Evolutionary conservation across 2,888 invertebrate species (phyloP).

Genomic region (Hymenopus coronatus): DNA sequence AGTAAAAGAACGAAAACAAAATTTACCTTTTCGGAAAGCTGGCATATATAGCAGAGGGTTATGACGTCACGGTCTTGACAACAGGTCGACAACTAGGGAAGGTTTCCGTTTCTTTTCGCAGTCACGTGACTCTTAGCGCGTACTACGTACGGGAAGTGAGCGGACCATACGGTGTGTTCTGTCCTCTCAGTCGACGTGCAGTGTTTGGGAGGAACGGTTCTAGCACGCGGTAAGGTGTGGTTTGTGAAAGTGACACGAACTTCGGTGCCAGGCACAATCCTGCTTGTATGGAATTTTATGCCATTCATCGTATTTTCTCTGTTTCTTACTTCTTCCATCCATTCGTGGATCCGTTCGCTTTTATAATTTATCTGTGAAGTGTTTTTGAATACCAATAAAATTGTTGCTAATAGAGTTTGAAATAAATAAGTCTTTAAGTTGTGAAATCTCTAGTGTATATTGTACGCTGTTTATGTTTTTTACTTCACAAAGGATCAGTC

Average conservation of each 20-base stretch:
- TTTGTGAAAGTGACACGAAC: background rate
- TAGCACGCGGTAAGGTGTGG: background rate
- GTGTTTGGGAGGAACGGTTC: background rate
- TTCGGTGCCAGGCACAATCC: background rate
- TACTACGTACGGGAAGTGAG: background rate
- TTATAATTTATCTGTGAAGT: too few relatives aligned
- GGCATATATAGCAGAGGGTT: background rate
- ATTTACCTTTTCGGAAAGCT: background rate
- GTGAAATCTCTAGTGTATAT: background rate
- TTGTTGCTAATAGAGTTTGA: too few relatives aligned
- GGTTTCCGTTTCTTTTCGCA: background rate
- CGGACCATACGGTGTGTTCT: background rate
- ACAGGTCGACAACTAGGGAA: conserved; percentile 1
- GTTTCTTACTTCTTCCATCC: too few relatives aligned
- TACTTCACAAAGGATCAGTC: background rate
- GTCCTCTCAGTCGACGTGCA: background rate
- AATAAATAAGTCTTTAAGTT: background rate
- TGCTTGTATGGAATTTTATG: background rate
- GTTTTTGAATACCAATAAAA: too few relatives aligned
- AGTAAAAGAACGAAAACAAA: too few relatives aligned
- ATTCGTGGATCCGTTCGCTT: too few relatives aligned
- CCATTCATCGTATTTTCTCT: too few relatives aligned
- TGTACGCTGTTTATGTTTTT: background rate
- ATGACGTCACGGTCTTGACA: background rate
- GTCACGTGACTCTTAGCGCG: background rate